Base-by-base conservation (phyloP, 35 echinoderm and acorn worm species). In the Ophioderma brevispina region DNA sequence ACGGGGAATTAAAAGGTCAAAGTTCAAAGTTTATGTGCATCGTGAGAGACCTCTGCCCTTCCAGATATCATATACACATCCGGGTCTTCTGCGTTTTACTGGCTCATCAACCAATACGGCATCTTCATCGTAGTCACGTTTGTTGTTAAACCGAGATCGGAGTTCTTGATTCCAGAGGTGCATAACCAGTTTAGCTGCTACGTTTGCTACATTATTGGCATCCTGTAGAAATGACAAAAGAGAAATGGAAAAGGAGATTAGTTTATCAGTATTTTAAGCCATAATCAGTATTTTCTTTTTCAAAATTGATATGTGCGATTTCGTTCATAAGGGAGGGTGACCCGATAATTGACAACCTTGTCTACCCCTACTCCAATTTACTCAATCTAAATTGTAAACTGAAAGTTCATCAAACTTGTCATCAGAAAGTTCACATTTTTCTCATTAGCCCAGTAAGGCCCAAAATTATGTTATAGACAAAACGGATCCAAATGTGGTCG, bases 21-120 rank as follows among this genome's bases (percentile, higher is more conserved):
- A 70, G 59, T 70, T 70, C 41, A 70, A 25, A 25, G 28, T 70
- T 70, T 70, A 70, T 70, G 59, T 70, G 59, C 59, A 70, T 70
- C 59, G 59, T 70, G 59, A 70, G 59, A 70, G 59, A 70, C 59
- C 59, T 70, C 59, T 70, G 59, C 59, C 59, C 59, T 70, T 70
- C 59, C 59, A 70, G 59, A 70, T 70, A 70, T 70, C 59, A 25
- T 70, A 70, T 15, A 70, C 59, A 70, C 59, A 70, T 70, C 59
- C 59, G 59, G 59, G 59, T 30, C 59, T 70, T 70, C 59, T 70
- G 59, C 59, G 59, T 70, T 70, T 70, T 70, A 25, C n/a, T 70
- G 59, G 59, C n/a, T 70, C 59, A 2, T 70, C 59, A 70, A 70
- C n/a, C 59, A 70, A 15, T 15, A 70, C 59, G 59, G 59, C 59